Base-by-base conservation (phyloP, 2,113 vertebrate genomes). In the Apteryx owenii region DNA sequence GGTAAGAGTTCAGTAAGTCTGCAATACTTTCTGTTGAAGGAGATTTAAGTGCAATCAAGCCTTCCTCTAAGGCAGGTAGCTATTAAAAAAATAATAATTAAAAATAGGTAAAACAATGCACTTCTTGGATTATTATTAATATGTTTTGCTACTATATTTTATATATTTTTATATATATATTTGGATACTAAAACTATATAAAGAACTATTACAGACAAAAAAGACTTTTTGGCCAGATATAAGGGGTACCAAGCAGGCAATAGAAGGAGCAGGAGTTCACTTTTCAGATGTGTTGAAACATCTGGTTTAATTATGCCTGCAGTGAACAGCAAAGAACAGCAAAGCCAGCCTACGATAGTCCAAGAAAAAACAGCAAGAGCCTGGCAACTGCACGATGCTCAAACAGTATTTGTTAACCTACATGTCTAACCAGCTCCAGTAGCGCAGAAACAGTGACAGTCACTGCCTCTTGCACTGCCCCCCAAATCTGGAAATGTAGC, bases 51-150 rank as follows among this genome's bases (percentile, higher is more conserved):
- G 98, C 96, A 95, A 98, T 94, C 71, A 99, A 97, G 85, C 99
- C 99, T 93, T 99, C 98, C 97, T 99, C 99, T 86, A 99, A 98
- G 38, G 98, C 98, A 48, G 94, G 73, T 38, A 99, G 91, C 99
- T 99, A 66, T 50, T 25, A 85, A 94, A 89, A 95, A 68, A 53
- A 44, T 82, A 6, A 78, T 72, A 95, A 93, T 94, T 64, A 51
- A 28, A 81, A 80, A 11, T 46, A 77, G 86, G 36, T 48, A 53
- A 50, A 92, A 1, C 2, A 84, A 65, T 21, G 31, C 16, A 58
- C 7, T 85, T 10, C 28, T 68, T 73, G 22, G 20, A 31, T 51
- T 71, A 64, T 12, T 85, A 51, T 8, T 75, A 78, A 66, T 61
- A 10, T 19, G 7, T 56, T 56, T 56, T 29, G 29, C 25, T 28